These are phyloP conservation scores for Axinella damicornis DNA, from an alignment of 37 sponge, comb jelly and placozoan species.

Conservation along the genomic window DNA sequence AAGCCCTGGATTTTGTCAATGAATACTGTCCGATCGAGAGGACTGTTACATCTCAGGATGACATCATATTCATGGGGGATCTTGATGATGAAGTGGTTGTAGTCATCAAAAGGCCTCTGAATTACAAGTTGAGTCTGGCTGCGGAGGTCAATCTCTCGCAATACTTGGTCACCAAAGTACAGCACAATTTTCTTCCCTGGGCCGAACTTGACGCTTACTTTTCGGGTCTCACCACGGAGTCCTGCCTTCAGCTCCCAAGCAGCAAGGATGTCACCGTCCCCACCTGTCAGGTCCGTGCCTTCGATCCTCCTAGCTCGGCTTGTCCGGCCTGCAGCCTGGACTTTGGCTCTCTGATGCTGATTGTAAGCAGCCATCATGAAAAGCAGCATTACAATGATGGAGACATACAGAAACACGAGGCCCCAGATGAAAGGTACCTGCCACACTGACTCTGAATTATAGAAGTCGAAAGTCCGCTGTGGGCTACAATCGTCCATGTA, in stretches of 20 bases:
- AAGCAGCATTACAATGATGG: constrained; percentile 60
- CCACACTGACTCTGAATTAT: constrained; percentile 49
- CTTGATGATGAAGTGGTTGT: constrained; percentile 55
- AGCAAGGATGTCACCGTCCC: constrained; percentile 63
- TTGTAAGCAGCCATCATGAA: constrained; percentile 73
- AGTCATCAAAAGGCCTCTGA: constrained; percentile 66
- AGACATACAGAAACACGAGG: constrained; percentile 70
- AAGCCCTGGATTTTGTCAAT: constrained; percentile 68
- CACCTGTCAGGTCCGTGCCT: constrained; percentile 68
- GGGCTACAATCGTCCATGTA: constrained; percentile 86
- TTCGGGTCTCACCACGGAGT: constrained; percentile 49
- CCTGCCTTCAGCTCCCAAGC: constrained; percentile 71
- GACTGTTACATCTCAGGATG: constrained; percentile 45
- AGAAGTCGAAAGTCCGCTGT: constrained; percentile 80
- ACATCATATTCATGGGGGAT: constrained; percentile 84
- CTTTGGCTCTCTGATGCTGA: constrained; percentile 52
- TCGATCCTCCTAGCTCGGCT: constrained; percentile 65
- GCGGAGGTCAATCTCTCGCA: constrained; percentile 71
- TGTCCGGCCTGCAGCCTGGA: constrained; percentile 44
- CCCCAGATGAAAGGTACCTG: constrained; percentile 80
- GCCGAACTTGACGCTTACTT: constrained; percentile 79
- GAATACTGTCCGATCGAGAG: constrained; percentile 57
- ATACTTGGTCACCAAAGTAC: constrained; percentile 46
- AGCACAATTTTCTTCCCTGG: constrained; percentile 68
- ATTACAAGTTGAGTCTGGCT: constrained; percentile 54